Evolutionary conservation across 2,113 vertebrate species (phyloP).

Genomic region (Heterocephalus glaber): DNA sequence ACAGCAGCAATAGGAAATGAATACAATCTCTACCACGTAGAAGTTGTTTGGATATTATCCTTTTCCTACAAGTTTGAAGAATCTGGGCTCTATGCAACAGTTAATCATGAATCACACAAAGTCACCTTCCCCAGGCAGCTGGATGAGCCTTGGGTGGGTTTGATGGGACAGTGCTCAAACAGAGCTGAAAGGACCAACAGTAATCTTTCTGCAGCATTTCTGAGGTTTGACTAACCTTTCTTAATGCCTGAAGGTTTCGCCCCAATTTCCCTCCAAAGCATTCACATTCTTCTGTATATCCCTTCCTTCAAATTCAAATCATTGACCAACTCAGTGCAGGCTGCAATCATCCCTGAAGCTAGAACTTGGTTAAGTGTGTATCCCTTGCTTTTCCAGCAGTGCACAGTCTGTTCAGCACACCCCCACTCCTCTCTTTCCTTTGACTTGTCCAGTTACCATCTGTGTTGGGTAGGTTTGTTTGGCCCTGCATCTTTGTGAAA

Average conservation of each 20-base stretch:
- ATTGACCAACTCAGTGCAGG: neutral
- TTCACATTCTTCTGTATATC: neutral
- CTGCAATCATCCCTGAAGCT: neutral
- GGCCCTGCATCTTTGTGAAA: neutral
- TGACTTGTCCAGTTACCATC: neutral
- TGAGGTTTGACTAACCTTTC: neutral
- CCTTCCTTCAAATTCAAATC: neutral
- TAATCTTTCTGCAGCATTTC: neutral
- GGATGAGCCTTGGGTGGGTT: neutral
- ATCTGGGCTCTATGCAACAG: neutral
- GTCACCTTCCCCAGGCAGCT: neutral
- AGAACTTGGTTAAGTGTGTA: neutral
- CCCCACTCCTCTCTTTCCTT: neutral
- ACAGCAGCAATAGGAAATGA: slow-evolving; percentile 1
- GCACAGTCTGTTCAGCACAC: neutral
- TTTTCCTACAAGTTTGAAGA: neutral
- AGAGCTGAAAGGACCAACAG: neutral
- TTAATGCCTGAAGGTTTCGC: neutral
- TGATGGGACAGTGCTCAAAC: neutral
- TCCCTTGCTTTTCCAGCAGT: neutral
- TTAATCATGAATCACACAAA: neutral
- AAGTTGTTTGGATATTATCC: neutral
- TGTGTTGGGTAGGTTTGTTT: neutral
- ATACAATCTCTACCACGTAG: neutral
- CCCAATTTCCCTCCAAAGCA: neutral